These are phyloP conservation scores for Danio rerio DNA, from an alignment of 2,113 vertebrate species.

Conservation along the genomic window GRCz12tu NC_133197.1:17264501-17265000, in stretches of 20 bases:
- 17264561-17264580: background rate
- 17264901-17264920: constrained; percentile 98
- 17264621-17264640: background rate
- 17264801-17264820: constrained; percentile 95
- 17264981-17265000: constrained; percentile 98
- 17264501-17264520: too few species aligned
- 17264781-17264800: constrained; percentile 96
- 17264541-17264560: too few species aligned
- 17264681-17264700: constrained; percentile 97
- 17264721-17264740: constrained; percentile 99
- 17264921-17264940: constrained; percentile 97
- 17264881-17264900: background rate
- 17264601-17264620: background rate
- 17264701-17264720: constrained; percentile 99
- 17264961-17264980: constrained; percentile 98
- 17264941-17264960: constrained; percentile 98
- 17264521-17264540: too few species aligned
- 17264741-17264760: constrained; percentile 97
- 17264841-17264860: background rate
- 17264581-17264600: background rate
- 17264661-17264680: constrained; percentile 90
- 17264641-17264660: background rate
- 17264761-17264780: constrained; percentile 96
- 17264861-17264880: background rate
- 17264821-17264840: constrained; percentile 77